These are phyloP conservation scores for Drosophila watanabei DNA, from an alignment of 1,140 invertebrate species.

Conservation along the genomic window DNA sequence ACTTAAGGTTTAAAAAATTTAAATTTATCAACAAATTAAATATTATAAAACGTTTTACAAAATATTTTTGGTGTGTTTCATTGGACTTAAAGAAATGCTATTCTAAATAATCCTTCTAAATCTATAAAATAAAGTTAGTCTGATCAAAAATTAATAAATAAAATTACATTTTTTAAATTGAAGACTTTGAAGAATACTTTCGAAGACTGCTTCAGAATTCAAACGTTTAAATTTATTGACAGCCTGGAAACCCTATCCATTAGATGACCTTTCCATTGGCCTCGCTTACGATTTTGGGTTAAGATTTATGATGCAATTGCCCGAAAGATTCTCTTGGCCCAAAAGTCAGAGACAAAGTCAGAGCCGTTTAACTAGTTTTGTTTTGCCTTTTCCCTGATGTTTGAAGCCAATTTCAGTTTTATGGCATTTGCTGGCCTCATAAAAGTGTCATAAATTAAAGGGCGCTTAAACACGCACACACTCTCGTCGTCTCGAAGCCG, in stretches of 20 bases:
- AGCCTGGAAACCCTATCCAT: conserved; percentile 7
- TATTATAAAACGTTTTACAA: too few relatives aligned
- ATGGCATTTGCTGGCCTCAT: conserved; percentile 69
- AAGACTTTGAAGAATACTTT: not conserved
- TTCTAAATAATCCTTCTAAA: too few relatives aligned
- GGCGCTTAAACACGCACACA: conserved; percentile 64
- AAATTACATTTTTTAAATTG: too few relatives aligned
- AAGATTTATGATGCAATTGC: conserved; percentile 78
- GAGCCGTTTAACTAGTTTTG: conserved; percentile 47
- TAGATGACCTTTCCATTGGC: conserved; percentile 44
- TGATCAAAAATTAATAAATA: too few relatives aligned
- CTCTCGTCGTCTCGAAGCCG: conserved; percentile 8
- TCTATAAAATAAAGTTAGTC: too few relatives aligned
- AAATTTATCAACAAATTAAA: too few relatives aligned
- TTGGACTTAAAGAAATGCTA: too few relatives aligned
- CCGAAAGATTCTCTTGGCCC: conserved; percentile 50
- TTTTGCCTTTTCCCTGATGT: conserved; percentile 56
- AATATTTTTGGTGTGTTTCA: too few relatives aligned
- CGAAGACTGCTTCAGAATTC: not conserved
- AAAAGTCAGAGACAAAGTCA: conserved; percentile 36
- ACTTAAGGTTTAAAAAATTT: too few relatives aligned
- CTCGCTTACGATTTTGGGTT: conserved; percentile 59
- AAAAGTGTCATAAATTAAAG: conserved; percentile 83
- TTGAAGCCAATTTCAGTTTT: conserved; percentile 70
- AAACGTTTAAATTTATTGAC: not conserved